These are phyloP conservation scores for Tetrao urogallus DNA, from an alignment of 2,113 vertebrate species.

Conservation along the genomic window DNA sequence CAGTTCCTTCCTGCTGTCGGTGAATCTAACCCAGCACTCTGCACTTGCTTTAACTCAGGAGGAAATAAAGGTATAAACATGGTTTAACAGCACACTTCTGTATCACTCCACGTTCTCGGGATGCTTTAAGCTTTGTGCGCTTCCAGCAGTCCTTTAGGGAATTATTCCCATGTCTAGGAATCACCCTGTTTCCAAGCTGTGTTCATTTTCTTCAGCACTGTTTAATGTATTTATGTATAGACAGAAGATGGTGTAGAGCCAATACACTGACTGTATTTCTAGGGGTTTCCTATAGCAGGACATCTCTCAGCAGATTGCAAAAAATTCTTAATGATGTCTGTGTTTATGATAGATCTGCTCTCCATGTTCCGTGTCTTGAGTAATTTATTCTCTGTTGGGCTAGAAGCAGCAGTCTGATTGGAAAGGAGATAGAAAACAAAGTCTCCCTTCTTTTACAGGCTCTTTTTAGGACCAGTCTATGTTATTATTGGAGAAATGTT, in stretches of 20 bases:
- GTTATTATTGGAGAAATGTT: constrained; percentile 60
- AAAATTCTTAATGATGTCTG: not conserved
- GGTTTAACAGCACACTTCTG: constrained; percentile 71
- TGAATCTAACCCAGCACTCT: constrained; percentile 35
- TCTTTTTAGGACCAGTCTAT: constrained; percentile 20
- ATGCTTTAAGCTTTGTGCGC: constrained; percentile 29
- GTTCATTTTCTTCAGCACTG: not conserved
- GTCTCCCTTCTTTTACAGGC: not conserved
- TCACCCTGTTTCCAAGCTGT: not conserved
- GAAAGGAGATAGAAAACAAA: constrained; percentile 57
- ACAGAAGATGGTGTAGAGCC: not conserved
- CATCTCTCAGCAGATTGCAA: not conserved
- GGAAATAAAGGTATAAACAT: constrained; percentile 65
- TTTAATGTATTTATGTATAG: not conserved
- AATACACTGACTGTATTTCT: not conserved
- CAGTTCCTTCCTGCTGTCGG: not conserved
- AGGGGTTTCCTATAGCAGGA: not conserved
- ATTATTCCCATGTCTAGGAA: constrained; percentile 36
- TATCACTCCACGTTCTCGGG: constrained; percentile 31
- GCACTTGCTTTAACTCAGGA: constrained; percentile 67
- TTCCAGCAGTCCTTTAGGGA: constrained; percentile 47
- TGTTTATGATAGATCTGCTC: not conserved
- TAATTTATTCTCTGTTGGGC: constrained; percentile 51
- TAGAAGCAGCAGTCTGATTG: constrained; percentile 64
- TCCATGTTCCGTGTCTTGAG: constrained; percentile 8